A percentile compares a stretch with the other conserved stretches of the same genome.
Conservation (phyloP, 2,888 invertebrate species). For the Nephrocerus scutellatus region DNA sequence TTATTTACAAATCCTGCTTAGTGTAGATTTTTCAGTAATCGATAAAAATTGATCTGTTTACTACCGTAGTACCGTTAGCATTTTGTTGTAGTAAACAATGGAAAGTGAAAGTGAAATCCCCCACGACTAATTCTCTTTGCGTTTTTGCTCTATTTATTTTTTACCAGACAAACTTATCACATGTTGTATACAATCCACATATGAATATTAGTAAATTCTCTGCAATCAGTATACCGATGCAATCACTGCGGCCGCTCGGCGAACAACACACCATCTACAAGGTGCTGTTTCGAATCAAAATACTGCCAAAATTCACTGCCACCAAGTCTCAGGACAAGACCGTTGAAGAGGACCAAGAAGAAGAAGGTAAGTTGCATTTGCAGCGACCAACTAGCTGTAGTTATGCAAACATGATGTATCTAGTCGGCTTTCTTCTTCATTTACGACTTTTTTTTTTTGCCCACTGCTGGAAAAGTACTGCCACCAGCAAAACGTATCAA, state of each 20-base stretch:
- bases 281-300: slow-evolving; percentile 40
- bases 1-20: neutral
- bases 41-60: neutral
- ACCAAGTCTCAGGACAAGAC: slow-evolving; percentile 51
- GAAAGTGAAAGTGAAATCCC: no score
- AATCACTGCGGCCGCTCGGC: slow-evolving; percentile 57
- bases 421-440: neutral
- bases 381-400: neutral
- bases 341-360: slow-evolving; percentile 14
- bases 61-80: neutral
- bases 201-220: slow-evolving; percentile 51
- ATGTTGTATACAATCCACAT: slow-evolving; percentile 68
- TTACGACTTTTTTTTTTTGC: slow-evolving; percentile 12
- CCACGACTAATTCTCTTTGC: neutral
- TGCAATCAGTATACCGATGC: slow-evolving; percentile 78
- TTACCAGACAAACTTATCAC: slow-evolving; percentile 60
- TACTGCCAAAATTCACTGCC: slow-evolving; percentile 45
- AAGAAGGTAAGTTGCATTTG: slow-evolving; percentile 16
- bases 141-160: slow-evolving; percentile 8
- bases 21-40: neutral
- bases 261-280: slow-evolving; percentile 45
- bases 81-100: no score
- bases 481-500: slow-evolving; percentile 64
- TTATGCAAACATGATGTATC: slow-evolving; percentile 1
- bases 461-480: slow-evolving; percentile 29